These are phyloP conservation scores for Addax nasomaculatus DNA, from an alignment of 2,113 vertebrate genomes.

Conservation along the genomic window DNA sequence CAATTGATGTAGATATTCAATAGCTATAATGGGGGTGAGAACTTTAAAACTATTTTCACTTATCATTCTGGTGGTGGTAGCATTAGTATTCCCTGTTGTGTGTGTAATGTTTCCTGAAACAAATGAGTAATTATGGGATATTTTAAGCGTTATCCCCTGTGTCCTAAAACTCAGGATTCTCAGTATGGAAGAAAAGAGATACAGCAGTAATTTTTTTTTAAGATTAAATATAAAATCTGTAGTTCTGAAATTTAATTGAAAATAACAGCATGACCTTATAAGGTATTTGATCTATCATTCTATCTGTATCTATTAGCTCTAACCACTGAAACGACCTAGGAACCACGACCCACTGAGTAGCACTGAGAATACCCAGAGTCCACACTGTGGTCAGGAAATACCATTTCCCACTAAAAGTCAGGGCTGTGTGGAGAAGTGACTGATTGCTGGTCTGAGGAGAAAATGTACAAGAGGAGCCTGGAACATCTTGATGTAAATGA, in stretches of 20 bases:
- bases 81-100: not conserved
- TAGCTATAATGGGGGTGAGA: not conserved
- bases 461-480: not conserved
- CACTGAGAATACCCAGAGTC: not conserved
- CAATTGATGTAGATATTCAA: not conserved
- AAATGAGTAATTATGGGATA: constrained; percentile 10
- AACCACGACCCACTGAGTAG: not conserved
- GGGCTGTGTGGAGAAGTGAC: not conserved
- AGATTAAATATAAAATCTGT: not conserved
- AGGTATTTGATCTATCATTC: not conserved
- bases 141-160: not conserved
- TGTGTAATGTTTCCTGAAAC: not conserved
- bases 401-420: not conserved
- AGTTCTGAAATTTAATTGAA: not conserved
- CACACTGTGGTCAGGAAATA: not conserved
- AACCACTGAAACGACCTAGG: not conserved
- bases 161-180: constrained; percentile 32
- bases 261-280: not conserved
- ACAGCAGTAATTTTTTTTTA: not conserved
- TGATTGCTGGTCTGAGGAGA: not conserved
- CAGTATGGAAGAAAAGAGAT: not conserved
- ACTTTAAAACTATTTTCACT: not conserved
- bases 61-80: not conserved
- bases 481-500: not conserved
- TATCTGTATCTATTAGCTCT: not conserved